These are phyloP conservation scores for Pelosia muscerda DNA, from an alignment of 2,888 invertebrate species.

Conservation along the genomic window DNA sequence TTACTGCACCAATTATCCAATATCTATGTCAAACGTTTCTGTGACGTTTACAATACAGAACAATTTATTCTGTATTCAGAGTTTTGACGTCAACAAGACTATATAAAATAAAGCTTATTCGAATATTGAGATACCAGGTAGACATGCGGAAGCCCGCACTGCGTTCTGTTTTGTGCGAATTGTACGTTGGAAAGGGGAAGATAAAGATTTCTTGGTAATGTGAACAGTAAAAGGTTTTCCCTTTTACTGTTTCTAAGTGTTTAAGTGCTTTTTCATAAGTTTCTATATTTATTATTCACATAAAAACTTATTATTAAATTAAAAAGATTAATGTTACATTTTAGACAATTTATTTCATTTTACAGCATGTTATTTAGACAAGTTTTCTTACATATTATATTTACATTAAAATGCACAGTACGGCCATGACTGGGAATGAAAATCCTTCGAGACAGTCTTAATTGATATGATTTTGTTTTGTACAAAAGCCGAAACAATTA, in stretches of 20 bases:
- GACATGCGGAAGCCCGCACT: too few relatives aligned
- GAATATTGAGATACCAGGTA: too few relatives aligned
- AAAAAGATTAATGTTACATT: slow-evolving; percentile 64
- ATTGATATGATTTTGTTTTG: slow-evolving; percentile 68
- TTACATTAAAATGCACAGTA: slow-evolving; percentile 82
- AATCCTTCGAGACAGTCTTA: slow-evolving; percentile 69
- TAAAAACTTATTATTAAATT: slow-evolving; percentile 30
- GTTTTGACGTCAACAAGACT: too few relatives aligned
- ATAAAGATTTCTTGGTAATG: too few relatives aligned
- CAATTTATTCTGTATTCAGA: too few relatives aligned
- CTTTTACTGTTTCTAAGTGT: too few relatives aligned
- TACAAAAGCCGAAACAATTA: slow-evolving; percentile 65
- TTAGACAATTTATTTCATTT: slow-evolving; percentile 86
- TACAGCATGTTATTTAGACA: slow-evolving; percentile 84
- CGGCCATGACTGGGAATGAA: slow-evolving; percentile 66
- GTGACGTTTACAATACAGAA: too few relatives aligned
- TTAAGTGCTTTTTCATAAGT: neutral
- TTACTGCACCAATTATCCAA: too few relatives aligned
- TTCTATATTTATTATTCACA: neutral
- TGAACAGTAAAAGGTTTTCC: too few relatives aligned
- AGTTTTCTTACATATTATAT: slow-evolving; percentile 78
- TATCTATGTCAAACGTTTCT: too few relatives aligned
- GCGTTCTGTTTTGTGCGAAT: neutral
- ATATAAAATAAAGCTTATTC: too few relatives aligned
- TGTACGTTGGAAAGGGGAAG: neutral